A percentile compares a stretch with the other conserved stretches of the same genome.
phyloP scores from a whole-genome alignment of 2,888 invertebrate species.

The Seira sanloemensis region DNA sequence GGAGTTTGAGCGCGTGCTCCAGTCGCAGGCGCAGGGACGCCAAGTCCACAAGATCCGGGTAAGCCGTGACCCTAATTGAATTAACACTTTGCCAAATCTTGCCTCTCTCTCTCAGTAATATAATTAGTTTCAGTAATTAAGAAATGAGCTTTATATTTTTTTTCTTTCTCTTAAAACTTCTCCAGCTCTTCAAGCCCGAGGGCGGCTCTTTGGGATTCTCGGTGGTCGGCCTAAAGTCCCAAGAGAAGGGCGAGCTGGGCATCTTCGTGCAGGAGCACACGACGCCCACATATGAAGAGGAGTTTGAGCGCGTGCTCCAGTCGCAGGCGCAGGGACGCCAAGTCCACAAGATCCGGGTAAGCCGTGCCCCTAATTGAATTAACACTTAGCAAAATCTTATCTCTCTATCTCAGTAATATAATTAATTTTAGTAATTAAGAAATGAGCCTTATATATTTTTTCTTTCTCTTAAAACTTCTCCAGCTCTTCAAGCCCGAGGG shows the following conservation, averaged over 20 bases:
- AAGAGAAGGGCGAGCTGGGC: slow-evolving; percentile 81
- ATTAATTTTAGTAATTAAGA: too few relatives aligned
- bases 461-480: too few relatives aligned
- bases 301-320: slow-evolving; percentile 79
- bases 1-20: slow-evolving; percentile 79
- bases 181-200: slow-evolving; percentile 80
- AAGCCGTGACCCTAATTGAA: slow-evolving; percentile 55
- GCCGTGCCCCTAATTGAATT: slow-evolving; percentile 12
- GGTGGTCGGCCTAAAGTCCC: slow-evolving; percentile 80
- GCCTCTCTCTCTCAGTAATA: too few relatives aligned
- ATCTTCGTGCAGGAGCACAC: slow-evolving; percentile 82
- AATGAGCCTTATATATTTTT: background rate
- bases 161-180: slow-evolving; percentile 22
- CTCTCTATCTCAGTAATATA: too few relatives aligned
- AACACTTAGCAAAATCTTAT: background rate
- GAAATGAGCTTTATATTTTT: background rate
- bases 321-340: slow-evolving; percentile 80
- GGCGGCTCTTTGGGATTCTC: slow-evolving; percentile 84
- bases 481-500: slow-evolving; percentile 81
- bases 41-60: slow-evolving; percentile 80
- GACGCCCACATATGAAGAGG: slow-evolving; percentile 78
- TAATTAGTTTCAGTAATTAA: too few relatives aligned
- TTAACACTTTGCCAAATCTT: background rate
- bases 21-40: slow-evolving; percentile 79
- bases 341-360: slow-evolving; percentile 79